A percentile compares a stretch with the other conserved stretches of the same genome.
These are phyloP conservation scores for Dastarcus helophoroides DNA, from an alignment of 2,888 invertebrate species.

Conservation along the genomic window DNA sequence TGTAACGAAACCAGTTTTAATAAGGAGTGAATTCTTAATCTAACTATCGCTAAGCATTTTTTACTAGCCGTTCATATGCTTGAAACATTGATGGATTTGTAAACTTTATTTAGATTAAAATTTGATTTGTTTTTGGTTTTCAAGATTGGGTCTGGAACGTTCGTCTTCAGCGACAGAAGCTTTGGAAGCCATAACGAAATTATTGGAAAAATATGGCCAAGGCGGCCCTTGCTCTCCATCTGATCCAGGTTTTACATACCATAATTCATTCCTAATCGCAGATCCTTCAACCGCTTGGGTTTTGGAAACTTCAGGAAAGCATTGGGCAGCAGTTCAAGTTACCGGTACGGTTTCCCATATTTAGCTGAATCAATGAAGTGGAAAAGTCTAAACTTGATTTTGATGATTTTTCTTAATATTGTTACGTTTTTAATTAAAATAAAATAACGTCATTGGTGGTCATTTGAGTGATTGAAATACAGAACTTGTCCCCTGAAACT, in stretches of 20 bases:
- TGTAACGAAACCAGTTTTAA: too few species aligned
- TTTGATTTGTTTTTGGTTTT: neutral
- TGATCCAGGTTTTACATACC: conserved; percentile 48
- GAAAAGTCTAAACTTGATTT: too few species aligned
- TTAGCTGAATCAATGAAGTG: too few species aligned
- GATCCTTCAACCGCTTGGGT: conserved; percentile 61
- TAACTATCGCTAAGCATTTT: too few species aligned
- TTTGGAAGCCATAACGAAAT: conserved; percentile 49
- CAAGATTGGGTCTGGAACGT: conserved; percentile 59
- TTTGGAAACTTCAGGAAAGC: conserved; percentile 62
- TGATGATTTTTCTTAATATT: too few species aligned
- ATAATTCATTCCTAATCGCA: conserved; percentile 65
- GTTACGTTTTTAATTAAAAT: neutral
- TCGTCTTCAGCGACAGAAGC: conserved; percentile 53
- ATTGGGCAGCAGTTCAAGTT: conserved; percentile 67
- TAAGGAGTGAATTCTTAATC: too few species aligned
- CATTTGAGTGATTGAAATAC: too few species aligned
- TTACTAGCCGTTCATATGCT: too few species aligned
- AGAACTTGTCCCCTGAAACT: too few species aligned
- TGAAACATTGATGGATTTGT: too few species aligned
- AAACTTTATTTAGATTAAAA: neutral
- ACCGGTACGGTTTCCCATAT: too few species aligned
- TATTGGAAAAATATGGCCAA: conserved; percentile 58
- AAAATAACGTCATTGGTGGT: too few species aligned
- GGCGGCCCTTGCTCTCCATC: conserved; percentile 56